Base-by-base conservation (phyloP, 1,140 invertebrate genomes). In the Dinothrombium tinctorium region DNA sequence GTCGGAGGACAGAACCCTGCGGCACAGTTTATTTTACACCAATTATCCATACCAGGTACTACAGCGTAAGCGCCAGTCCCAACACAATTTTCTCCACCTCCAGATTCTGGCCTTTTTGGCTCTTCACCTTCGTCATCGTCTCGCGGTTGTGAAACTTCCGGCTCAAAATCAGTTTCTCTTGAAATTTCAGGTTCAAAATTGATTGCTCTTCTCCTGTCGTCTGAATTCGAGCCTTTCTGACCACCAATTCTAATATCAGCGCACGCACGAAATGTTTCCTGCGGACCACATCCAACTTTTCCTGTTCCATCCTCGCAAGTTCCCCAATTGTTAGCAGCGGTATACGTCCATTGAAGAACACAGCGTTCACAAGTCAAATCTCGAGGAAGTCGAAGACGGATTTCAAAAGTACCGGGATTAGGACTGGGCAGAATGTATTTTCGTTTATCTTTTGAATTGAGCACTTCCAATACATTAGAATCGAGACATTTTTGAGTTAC, bases 281-380 rank as follows among this genome's bases (percentile, higher is more conserved):
- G 79, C 0, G 72, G 71, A 0, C 80, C 80, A 53, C 79, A 84
- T 2, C 77, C 77, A 2, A 81, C 69, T 1, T 67, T 68, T 25
- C 69, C 72, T 28, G 66, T 67, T 31, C 19, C 19, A 44, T 60
- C 48, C 4, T 43, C 45, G 42, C 60, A 58, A 32, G 31, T 52
- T 42, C 74, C 77, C 59, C 60, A 62, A 39, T 55, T 59, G 43
- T 60, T 61, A 25, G 76, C 81, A 47, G 81, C 83, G 44, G 73
- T 75, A 55, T 86, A 89, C 41, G 71, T 80, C 83, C 83, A 87
- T 53, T 84, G 80, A 2, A 89, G 54, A 0, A 87, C 74, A 51
- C 82, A 89, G 44, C 83, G 76, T 0, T 74, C 69, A 51, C 82
- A 87, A 1, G 76, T 80, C 1, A 84, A 51, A 8, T 42, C 46